Evolutionary conservation across 2,888 invertebrate genomes (phyloP), one percentile per base, ranked within the genome.

Genomic region (Anaspis maculata): DNA sequence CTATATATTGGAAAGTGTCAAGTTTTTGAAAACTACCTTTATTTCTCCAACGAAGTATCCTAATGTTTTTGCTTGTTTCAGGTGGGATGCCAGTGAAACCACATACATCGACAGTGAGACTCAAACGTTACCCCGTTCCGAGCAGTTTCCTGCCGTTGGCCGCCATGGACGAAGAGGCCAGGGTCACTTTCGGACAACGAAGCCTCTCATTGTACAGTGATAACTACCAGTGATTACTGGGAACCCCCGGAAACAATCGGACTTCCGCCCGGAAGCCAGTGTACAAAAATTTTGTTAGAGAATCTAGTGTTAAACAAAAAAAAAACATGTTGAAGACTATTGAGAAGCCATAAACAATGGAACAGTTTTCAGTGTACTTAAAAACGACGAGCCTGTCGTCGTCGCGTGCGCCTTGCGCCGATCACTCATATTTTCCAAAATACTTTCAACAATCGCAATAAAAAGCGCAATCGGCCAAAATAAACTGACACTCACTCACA

Each of bases 131-230:
- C 29, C 33, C 41, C 19, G 40, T 41, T 27, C 43, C 47, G 32
- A 41, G 41, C 5, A 40, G 38, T 37, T 49, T 46, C 40, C 36
- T 50, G 33, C 43, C 49, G 25, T 45, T 48, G 34, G 50, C 49
- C 26, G 48, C 45, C 45, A 46, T 46, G 34, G 40, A 47, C 15
- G 44, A 49, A 30, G 48, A 6, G 19, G 5, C 46, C 34, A 44
- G 52, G 45, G 51, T 51, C 49, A 45, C 48, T 25, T 44, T 48
- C 42, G 55, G 49, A 48, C 55, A 56, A 52, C 51, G 53, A 52
- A 51, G 36, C 35, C 42, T 44, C 34, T 44, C 45, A 34, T 40
- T 49, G 41, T 51, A 48, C 46, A 49, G 52, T 50, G 51, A 52
- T 46, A 48, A 44, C 33, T 32, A 39, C 36, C 37, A 38, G 40